Base-by-base conservation (phyloP, 2,113 vertebrate species). In the Hipposideros armiger region DNA sequence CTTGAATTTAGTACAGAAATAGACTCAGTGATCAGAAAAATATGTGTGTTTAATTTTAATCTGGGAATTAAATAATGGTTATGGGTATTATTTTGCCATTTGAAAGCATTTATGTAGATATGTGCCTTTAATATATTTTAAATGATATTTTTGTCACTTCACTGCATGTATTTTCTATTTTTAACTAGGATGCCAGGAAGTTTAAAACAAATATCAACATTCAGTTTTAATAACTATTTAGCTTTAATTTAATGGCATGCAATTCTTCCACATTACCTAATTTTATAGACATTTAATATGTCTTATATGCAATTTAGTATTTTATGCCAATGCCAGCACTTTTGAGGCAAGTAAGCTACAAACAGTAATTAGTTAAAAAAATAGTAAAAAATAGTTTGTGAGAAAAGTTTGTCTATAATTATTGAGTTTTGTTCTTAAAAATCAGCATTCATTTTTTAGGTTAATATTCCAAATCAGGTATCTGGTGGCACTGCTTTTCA, bases 11-110 rank as follows among this genome's bases (percentile, higher is more conserved):
- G 30, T 77, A 54, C 30, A 82, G 42, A 91, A 87, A 83, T 42
- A 42, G 15, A 70, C 20, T 77, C 88, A 30, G 60, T 36, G 9
- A 83, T 77, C 24, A 83, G 30, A 93, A 91, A 86, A 83, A 91
- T 45, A 40, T n/a, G 16, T 66, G 26, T 52, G 45, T 88, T 94
- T 72, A 92, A 72, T 72, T 84, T 92, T 66, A 94, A 78, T 69
- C 56, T 64, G 19, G 15, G 26, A 66, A 76, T 52, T 58, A 87
- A 96, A 96, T 87, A 36, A 77, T 17, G 2, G n/a, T 84, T 88
- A 64, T 54, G 20, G 19, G 26, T 2, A 84, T 24, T 62, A 47
- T 78, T 94, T 72, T 72, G 11, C 19, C 32, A 78, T 28, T 56
- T 84, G 76, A 88, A 94, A 84, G 26, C 14, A 52, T 87, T 6